Base-by-base conservation (phyloP, 2,888 invertebrate species). In the Drosophila setosimentum region DNA sequence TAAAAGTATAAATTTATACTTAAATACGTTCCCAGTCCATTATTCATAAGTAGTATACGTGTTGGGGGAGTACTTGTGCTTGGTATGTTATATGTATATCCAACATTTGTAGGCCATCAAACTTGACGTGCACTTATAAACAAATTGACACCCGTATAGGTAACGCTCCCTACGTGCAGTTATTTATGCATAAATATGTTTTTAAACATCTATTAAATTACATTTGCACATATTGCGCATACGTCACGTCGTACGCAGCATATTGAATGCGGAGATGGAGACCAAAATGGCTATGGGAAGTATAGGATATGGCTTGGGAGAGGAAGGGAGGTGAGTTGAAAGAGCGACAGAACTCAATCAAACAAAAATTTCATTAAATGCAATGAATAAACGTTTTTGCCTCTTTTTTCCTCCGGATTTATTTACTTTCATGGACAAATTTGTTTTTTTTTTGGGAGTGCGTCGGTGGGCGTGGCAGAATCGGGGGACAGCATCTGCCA, bases 61-160 rank as follows among this genome's bases (percentile, higher is more conserved):
- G 54, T 68, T 68, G 48, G 33, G 45, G 53, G 64, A 30, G 59
- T 24, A 27, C 10, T 30, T 29, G 6, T 18, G 3, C 33, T 5
- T 32, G 32, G 49, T n/a, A 13, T 32, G n/a, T 32, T 27, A 58
- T 24, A 30, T 55, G 24, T 37, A 16, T 49, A 49, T 42, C 45
- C 42, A 45, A 62, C 51, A 85, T 82, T 85, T 75, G 80, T 73
- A 73, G 64, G 55, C 86, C 75, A 85, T 88, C 83, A 82, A 87
- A 79, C 75, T 85, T 80, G 88, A 86, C 80, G 74, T 88, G 89
- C 83, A 86, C 82, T 83, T 90, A 75, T 73, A 75, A 76, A 71
- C 67, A 83, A 86, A 86, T 86, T 88, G 77, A 60, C 68, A 68
- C 69, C 50, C 60, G 65, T 63, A 68, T 45, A 59, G 62, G 40